These are phyloP conservation scores for Maniola jurtina DNA, from an alignment of 1,140 invertebrate genomes.

Conservation along the genomic window DNA sequence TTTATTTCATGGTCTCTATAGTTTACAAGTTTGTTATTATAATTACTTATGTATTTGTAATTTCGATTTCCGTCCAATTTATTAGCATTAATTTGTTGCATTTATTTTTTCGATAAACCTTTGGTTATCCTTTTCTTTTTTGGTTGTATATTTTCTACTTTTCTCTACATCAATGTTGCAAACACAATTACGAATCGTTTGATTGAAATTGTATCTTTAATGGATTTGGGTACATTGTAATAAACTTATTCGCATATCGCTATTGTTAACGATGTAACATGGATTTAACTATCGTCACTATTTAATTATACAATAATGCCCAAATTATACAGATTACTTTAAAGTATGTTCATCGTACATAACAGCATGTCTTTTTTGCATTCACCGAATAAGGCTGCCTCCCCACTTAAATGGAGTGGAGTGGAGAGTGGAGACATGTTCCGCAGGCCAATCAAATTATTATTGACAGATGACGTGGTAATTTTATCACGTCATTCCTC, in stretches of 20 bases:
- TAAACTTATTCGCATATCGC: constrained; percentile 1
- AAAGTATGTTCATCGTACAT: background rate
- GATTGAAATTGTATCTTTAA: too few species aligned
- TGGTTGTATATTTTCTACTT: background rate
- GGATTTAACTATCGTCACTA: too few species aligned
- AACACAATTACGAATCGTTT: too few species aligned
- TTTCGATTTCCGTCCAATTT: constrained; percentile 28
- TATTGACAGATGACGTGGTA: too few species aligned
- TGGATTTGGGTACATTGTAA: background rate
- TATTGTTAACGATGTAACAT: background rate
- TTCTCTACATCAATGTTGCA: too few species aligned
- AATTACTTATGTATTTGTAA: constrained; percentile 4
- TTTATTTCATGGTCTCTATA: background rate
- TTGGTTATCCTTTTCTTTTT: background rate
- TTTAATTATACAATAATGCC: background rate
- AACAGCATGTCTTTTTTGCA: too few species aligned
- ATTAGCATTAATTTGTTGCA: constrained; percentile 8
- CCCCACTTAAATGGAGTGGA: too few species aligned
- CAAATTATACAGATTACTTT: background rate
- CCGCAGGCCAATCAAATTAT: too few species aligned
- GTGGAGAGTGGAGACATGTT: too few species aligned
- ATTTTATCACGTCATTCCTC: too few species aligned
- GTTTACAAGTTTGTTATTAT: constrained; percentile 9
- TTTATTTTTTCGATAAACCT: constrained; percentile 3
- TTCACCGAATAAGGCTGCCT: too few species aligned